Evolutionary conservation across 2,113 vertebrate species (phyloP).

Genomic region (Strix aluco): DNA sequence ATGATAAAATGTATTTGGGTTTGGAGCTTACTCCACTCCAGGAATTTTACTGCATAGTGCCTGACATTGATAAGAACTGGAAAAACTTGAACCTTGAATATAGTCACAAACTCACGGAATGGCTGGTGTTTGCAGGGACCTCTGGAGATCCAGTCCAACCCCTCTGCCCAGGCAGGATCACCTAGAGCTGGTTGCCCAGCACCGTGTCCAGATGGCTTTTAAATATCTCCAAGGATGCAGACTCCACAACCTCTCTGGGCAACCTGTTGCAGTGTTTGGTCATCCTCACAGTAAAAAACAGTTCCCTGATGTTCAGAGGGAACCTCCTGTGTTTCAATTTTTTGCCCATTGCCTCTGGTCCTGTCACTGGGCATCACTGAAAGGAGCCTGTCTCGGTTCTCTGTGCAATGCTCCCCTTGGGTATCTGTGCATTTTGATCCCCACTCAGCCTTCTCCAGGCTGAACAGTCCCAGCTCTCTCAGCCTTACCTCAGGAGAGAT

Average conservation of each 20-base stretch:
- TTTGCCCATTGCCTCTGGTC: neutral
- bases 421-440: neutral
- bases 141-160: neutral
- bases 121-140: neutral
- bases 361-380: neutral
- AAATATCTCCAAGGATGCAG: neutral
- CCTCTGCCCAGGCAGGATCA: neutral
- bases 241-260: neutral
- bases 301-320: neutral
- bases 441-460: neutral
- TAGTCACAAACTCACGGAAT: neutral
- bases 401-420: no score
- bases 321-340: neutral
- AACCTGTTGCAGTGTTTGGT: neutral
- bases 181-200: neutral
- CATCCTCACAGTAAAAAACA: no score
- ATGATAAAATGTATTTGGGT: fast-evolving
- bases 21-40: neutral
- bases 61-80: neutral
- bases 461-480: neutral
- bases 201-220: neutral
- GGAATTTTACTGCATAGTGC: neutral
- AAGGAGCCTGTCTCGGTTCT: neutral
- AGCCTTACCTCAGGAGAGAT: neutral
- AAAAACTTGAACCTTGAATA: neutral